Base-by-base conservation (phyloP, 2,888 invertebrate species). In the Dusona sp. region DNA sequence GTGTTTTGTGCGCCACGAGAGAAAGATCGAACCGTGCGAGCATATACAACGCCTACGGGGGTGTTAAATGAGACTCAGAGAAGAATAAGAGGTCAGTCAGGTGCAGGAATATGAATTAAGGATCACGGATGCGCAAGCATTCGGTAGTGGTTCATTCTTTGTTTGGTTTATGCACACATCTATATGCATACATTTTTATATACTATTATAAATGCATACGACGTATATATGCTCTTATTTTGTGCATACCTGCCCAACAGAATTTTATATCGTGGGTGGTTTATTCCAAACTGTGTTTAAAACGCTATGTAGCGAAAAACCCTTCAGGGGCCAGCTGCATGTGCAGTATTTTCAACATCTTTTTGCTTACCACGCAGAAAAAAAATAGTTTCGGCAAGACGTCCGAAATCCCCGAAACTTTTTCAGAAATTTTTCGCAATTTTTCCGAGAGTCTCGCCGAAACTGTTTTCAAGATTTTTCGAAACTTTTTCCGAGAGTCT, bases 21-120 rank as follows among this genome's bases (percentile, higher is more conserved):
- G 74, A 78, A 79, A 67, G 73, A 57, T 67, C 57, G 70, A 85
- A 45, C 54, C n/a, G 85, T 86, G 77, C 83, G 86, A 82, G 83
- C 81, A 85, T 87, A 85, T 87, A 72, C 25, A 80, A 83, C 89
- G 93, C 93, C 94, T 88, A 93, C 93, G 94, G 94, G 94, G 94
- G 94, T 92, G 94, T 93, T 93, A 92, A 93, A 93, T 92, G 93
- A 93, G 93, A 92, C 91, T 91, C 84, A 77, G 83, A 89, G 89
- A 89, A 90, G 92, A 91, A 91, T 90, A 89, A 91, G 91, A 91
- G 89, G 91, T 92, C 92, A 92, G 93, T 94, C 94, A 94, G 94
- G 93, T 94, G 94, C 93, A 91, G 85, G 93, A 92, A 93, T 93
- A 94, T 92, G 91, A 92, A 92, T 89, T 88, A 88, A 85, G 84